Evolutionary conservation across 1,140 invertebrate species (phyloP), one percentile per base, ranked within the genome.

Genomic region (Drosophila littoralis): DNA sequence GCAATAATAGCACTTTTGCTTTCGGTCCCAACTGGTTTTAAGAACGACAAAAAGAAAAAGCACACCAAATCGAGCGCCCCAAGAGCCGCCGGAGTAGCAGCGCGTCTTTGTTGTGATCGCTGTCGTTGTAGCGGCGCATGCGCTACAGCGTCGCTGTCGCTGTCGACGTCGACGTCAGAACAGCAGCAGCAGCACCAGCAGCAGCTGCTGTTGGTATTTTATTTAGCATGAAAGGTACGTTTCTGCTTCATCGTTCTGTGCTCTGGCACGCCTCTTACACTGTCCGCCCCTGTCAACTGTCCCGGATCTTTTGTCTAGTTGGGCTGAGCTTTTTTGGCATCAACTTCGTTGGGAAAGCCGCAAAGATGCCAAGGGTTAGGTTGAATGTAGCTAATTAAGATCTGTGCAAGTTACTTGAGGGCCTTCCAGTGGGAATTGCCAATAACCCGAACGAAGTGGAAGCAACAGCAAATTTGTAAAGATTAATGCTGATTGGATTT

Each of bases 1-100:
- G 69, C 70, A 80, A 88, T 75, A 89, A 89, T 89, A 89, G 80
- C 89, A 90, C 86, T 90, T 90, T 90, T 90, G 88, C 86, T 90
- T 90, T 90, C 86, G 88, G 61, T 78, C 79, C 68, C 79, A 90
- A 90, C 86, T 90, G 86, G 86, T 91, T 90, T 85, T 79, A 63
- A 73, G 70, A 77, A 72, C 72, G 69, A 83, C 71, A 70, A 61
- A 50, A 55, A 55, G 57, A 75, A 70, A 75, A 50, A 69, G 32
- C 65, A 69, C 54, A 70, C 52, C 58, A 63, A 75, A 58, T 67
- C 52, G 33, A 63, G 52, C 67, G 60, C 67, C 67, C 68, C 68
- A 75, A 59, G 59, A 65, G 54, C 35, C 51, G 22, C 15, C 52
- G 17, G 28, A 40, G 32, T 58, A 32, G 12, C 36, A 42, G 45